Conservation (phyloP, 2,797 vertebrate genomes). For the Jordanella pulchra region DNA sequence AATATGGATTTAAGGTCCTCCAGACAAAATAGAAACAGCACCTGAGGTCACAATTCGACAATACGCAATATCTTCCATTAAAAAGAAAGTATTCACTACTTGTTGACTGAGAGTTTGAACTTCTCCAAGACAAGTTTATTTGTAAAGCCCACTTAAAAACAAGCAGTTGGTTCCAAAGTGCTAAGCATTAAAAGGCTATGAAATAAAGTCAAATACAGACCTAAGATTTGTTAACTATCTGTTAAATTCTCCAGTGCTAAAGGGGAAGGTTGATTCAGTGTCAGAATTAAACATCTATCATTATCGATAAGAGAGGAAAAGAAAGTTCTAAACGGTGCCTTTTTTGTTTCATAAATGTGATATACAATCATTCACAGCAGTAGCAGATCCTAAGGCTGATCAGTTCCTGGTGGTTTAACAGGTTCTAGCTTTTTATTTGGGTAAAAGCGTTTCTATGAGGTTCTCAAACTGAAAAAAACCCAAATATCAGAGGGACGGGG, state of each 20-base stretch:
- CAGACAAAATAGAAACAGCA: too few relatives aligned
- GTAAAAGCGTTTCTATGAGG: neutral
- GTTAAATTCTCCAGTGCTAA: neutral
- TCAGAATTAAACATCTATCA: neutral
- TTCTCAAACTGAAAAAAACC: too few relatives aligned
- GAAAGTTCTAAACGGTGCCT: neutral
- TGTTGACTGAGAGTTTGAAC: neutral
- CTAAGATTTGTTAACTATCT: neutral
- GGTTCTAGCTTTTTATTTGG: neutral
- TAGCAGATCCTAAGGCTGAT: neutral
- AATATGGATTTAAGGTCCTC: too few relatives aligned
- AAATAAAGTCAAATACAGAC: neutral
- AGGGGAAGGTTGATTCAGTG: neutral
- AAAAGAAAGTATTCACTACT: neutral
- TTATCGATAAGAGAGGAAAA: neutral
- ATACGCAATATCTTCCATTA: too few relatives aligned
- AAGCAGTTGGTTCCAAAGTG: too few relatives aligned
- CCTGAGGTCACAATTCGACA: too few relatives aligned
- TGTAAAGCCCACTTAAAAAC: too few relatives aligned
- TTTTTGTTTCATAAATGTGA: neutral
- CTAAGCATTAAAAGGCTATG: too few relatives aligned
- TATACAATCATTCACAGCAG: neutral
- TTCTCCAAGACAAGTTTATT: too few relatives aligned
- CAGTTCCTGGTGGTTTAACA: neutral
- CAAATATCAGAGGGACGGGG: too few relatives aligned